A percentile compares a stretch with the other conserved stretches of the same genome.
Conservation (phyloP, 1,140 invertebrate genomes). For the Physella acuta region DNA sequence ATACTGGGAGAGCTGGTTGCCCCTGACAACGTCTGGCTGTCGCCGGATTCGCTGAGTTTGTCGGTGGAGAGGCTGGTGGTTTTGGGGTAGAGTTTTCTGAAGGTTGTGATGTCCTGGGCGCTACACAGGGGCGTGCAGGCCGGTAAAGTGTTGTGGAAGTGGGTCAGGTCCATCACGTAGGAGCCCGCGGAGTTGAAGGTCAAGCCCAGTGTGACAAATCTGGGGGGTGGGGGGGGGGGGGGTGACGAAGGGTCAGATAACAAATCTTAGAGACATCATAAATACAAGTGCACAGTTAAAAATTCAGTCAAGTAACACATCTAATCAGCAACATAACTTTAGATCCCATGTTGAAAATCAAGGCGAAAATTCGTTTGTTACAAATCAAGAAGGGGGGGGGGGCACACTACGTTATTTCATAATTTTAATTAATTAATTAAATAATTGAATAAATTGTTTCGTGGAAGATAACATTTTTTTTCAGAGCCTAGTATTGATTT, state of each 20-base stretch:
- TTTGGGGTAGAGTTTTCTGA: constrained; percentile 2
- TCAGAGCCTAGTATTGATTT: too few relatives aligned
- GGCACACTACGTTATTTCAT: too few relatives aligned
- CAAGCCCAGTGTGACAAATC: constrained; percentile 7
- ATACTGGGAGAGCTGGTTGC: neutral
- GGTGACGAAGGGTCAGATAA: neutral
- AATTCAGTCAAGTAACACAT: neutral
- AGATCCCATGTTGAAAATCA: neutral
- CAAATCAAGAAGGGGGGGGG: neutral
- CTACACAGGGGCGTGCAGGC: constrained; percentile 87
- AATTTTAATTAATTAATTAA: too few relatives aligned
- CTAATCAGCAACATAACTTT: neutral
- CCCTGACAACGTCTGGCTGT: neutral
- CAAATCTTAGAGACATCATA: too few relatives aligned
- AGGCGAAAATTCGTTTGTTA: neutral
- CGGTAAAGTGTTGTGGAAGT: constrained; percentile 86
- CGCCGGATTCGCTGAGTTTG: neutral
- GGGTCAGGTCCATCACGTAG: constrained; percentile 87
- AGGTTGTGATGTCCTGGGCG: constrained; percentile 62
- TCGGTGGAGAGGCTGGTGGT: neutral
- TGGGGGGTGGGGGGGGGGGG: neutral
- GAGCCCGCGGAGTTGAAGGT: constrained; percentile 75
- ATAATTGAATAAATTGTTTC: too few relatives aligned
- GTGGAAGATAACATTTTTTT: too few relatives aligned
- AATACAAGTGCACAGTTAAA: neutral